These are phyloP conservation scores for Ctenopoma kingsleyae DNA, from an alignment of 2,797 vertebrate species.

Conservation along the genomic window DNA sequence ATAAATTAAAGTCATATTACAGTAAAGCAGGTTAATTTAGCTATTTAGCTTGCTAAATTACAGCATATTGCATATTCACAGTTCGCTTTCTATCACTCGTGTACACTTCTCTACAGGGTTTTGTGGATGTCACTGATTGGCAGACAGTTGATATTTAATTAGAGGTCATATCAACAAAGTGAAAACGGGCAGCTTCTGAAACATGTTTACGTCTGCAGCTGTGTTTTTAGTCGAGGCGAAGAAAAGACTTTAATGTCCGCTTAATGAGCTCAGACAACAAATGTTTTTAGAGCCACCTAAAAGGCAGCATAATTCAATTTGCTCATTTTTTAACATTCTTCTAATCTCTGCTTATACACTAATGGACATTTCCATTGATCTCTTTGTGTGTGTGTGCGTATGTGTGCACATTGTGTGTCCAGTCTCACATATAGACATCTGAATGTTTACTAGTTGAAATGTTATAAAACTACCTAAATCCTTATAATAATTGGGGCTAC, in stretches of 20 bases:
- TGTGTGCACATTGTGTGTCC: constrained; percentile 36
- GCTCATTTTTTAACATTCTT: constrained; percentile 61
- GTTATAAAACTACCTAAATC: constrained; percentile 18
- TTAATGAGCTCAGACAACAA: constrained; percentile 35
- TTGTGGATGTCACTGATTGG: background rate
- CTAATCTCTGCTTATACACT: constrained; percentile 54
- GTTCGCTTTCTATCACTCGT: background rate
- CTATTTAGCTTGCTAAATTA: background rate
- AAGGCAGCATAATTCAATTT: constrained; percentile 74
- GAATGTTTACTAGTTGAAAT: constrained; percentile 19
- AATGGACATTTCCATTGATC: constrained; percentile 71
- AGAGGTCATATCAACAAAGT: background rate
- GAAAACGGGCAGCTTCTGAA: background rate
- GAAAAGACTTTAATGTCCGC: constrained; percentile 25
- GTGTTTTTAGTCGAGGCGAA: constrained; percentile 7
- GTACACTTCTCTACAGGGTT: background rate
- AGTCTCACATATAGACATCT: constrained; percentile 9
- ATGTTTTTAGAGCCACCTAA: constrained; percentile 66
- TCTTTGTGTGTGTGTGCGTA: constrained; percentile 22
- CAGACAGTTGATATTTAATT: background rate
- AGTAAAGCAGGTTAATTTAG: background rate
- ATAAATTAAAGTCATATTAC: background rate
- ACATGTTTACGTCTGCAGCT: background rate
- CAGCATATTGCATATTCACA: too few relatives aligned
- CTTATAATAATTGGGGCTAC: background rate